Conservation (phyloP, 2,888 invertebrate genomes). For the Nymphalis urticae region DNA sequence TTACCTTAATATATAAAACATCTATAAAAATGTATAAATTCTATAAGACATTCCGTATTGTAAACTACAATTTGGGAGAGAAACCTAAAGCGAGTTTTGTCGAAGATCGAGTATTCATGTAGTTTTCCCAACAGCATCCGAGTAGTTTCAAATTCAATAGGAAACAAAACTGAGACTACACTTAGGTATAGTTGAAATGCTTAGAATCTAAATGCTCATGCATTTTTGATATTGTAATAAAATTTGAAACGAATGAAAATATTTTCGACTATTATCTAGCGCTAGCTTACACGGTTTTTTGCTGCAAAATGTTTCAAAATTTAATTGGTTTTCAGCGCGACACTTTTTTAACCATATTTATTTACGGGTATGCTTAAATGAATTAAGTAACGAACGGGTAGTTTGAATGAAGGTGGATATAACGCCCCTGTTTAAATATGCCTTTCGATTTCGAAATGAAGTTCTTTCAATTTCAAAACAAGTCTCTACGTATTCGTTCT, state of each 20-base stretch:
- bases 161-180: slow-evolving; percentile 35
- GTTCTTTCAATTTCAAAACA: no score
- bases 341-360: no score
- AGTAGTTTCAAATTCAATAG: slow-evolving; percentile 39
- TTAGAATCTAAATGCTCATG: slow-evolving; percentile 31
- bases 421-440: no score
- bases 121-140: slow-evolving; percentile 29
- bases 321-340: no score
- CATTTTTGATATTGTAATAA: slow-evolving; percentile 30
- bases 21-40: slow-evolving; percentile 15
- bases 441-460: no score
- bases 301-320: no score
- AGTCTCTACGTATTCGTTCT: no score
- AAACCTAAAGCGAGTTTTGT: slow-evolving; percentile 34
- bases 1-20: not conserved
- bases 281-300: no score
- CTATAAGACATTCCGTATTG: slow-evolving; percentile 25
- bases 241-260: not conserved
- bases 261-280: no score
- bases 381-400: no score
- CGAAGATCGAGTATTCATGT: slow-evolving; percentile 37
- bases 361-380: no score
- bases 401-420: no score
- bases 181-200: slow-evolving; percentile 31
- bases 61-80: slow-evolving; percentile 29